Percentiles rank a stretch among this genome's conserved stretches.
phyloP scores from a whole-genome alignment of 1,140 invertebrate genomes.

The Sycobia sp. region DNA sequence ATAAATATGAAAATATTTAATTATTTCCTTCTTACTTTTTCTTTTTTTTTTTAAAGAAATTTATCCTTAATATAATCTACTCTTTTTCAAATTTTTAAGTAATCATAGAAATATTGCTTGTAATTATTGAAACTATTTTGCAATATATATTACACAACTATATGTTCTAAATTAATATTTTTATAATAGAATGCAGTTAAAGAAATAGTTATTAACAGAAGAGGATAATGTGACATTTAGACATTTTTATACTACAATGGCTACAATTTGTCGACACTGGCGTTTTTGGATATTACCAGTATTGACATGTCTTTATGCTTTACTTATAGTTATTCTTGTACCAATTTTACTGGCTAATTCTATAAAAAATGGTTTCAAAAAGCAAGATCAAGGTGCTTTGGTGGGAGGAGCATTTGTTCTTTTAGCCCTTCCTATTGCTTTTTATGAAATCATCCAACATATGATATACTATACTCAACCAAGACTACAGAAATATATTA shows the following conservation, averaged over 20 bases:
- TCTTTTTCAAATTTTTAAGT: too few species aligned
- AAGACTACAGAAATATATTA: conserved; percentile 91
- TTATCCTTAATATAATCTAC: too few species aligned
- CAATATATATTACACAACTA: too few species aligned
- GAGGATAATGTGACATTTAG: conserved; percentile 39
- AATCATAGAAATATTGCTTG: too few species aligned
- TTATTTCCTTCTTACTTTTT: too few species aligned
- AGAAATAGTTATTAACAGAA: too few species aligned
- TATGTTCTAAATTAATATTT: too few species aligned
- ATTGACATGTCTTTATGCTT: conserved; percentile 77
- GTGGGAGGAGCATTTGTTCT: conserved; percentile 90
- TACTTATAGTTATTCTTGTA: conserved; percentile 81
- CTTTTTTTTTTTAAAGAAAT: too few species aligned
- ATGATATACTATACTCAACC: conserved; percentile 93
- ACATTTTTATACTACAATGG: conserved; percentile 46
- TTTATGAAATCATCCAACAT: conserved; percentile 94
- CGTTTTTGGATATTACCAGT: conserved; percentile 87
- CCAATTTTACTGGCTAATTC: conserved; percentile 80
- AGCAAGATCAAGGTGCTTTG: conserved; percentile 77
- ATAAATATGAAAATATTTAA: too few species aligned
- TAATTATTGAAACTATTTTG: too few species aligned
- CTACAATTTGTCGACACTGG: conserved; percentile 72
- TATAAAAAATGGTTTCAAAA: conserved; percentile 72
- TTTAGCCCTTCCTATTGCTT: conserved; percentile 86
- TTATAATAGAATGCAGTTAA: too few species aligned